Percentiles rank a stretch among this genome's conserved stretches.
These are phyloP conservation scores for Elysia crispata DNA, from an alignment of 2,888 invertebrate species.

Conservation along the genomic window DNA sequence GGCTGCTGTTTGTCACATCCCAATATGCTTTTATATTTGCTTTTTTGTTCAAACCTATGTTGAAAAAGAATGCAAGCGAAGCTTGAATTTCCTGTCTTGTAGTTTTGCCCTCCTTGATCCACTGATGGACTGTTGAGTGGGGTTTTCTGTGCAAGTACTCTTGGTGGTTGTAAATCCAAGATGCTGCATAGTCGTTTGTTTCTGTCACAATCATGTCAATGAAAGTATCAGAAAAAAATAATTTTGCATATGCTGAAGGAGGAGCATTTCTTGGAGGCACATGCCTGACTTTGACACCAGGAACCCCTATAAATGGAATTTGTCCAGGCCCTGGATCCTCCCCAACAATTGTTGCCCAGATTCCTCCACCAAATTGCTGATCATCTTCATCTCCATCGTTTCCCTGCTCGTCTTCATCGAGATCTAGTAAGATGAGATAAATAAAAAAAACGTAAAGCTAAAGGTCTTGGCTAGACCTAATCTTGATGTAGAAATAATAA, in stretches of 20 bases:
- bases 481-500: no score
- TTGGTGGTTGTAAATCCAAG: constrained; percentile 10
- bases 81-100: constrained; percentile 6
- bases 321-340: constrained; percentile 1
- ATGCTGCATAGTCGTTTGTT: constrained; percentile 21
- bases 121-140: neutral
- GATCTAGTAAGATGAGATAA: no score
- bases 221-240: constrained; percentile 5
- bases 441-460: no score
- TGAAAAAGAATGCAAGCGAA: constrained; percentile 12
- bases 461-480: no score
- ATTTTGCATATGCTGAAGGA: constrained; percentile 9
- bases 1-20: constrained; percentile 15
- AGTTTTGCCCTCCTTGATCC: constrained; percentile 19
- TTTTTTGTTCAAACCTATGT: constrained; percentile 31
- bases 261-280: neutral
- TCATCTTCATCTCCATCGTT: no score
- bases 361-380: no score
- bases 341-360: constrained; percentile 4
- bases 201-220: neutral
- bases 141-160: neutral
- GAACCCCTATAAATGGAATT: neutral
- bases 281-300: constrained; percentile 24
- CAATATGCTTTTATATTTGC: constrained; percentile 14
- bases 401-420: no score